These are phyloP conservation scores for Trachymyrmex cornetzi DNA, from an alignment of 1,140 invertebrate genomes.

Conservation along the genomic window DNA sequence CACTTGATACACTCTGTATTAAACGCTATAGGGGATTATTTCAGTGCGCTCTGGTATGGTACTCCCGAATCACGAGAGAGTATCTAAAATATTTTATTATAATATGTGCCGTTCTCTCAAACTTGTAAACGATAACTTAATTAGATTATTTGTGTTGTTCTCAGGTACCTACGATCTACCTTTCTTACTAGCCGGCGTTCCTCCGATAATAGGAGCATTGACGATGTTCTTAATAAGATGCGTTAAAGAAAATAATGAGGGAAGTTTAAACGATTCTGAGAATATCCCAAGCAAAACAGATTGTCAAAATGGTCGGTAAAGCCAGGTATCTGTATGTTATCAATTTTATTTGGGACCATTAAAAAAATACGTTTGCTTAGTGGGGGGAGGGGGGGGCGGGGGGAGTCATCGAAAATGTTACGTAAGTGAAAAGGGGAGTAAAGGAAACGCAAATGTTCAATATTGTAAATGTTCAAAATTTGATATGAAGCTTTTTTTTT, in stretches of 20 bases:
- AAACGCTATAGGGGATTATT: too few species aligned
- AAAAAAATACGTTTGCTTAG: too few species aligned
- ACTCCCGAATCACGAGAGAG: too few species aligned
- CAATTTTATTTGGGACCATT: conserved; percentile 44
- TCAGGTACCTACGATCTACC: conserved; percentile 92
- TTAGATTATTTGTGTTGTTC: neutral
- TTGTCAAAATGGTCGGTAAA: conserved; percentile 75
- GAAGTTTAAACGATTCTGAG: conserved; percentile 29
- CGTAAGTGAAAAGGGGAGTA: too few species aligned
- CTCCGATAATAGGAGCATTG: conserved; percentile 93
- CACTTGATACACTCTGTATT: too few species aligned
- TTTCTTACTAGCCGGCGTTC: conserved; percentile 94
- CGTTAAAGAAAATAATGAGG: conserved; percentile 84
- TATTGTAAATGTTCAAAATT: too few species aligned
- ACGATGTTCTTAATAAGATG: conserved; percentile 91
- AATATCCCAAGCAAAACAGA: conserved; percentile 46
- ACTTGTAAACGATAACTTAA: too few species aligned
- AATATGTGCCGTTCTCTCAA: neutral
- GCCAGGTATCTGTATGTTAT: conserved; percentile 72
- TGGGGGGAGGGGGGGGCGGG: too few species aligned
- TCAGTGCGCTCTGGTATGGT: too few species aligned
- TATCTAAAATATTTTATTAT: neutral
- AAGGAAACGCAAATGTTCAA: too few species aligned
- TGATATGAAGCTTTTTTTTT: too few species aligned
- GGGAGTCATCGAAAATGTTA: too few species aligned